phyloP scores from a whole-genome alignment of 2,888 invertebrate genomes.

The Eupithecia insigniata region DNA sequence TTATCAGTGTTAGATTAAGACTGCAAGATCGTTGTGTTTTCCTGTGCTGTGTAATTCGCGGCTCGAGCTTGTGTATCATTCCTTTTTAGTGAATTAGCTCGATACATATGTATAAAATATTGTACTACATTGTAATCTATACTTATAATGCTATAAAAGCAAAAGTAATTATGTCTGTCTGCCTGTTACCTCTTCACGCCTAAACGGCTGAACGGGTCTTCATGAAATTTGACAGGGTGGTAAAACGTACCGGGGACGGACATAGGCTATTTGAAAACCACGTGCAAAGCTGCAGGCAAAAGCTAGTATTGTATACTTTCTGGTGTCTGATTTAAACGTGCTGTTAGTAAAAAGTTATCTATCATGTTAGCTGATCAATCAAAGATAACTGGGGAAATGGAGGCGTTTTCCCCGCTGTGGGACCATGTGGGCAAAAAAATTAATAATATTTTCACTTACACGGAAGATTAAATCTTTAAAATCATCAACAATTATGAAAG shows the following conservation, averaged over 20 bases:
- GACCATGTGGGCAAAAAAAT: neutral
- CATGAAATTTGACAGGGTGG: no score
- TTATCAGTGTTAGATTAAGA: neutral
- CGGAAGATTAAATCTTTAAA: neutral
- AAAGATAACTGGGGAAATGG: neutral
- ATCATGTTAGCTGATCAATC: neutral
- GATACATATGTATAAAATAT: neutral
- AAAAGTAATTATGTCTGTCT: no score
- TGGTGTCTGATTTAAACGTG: neutral
- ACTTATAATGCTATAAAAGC: no score
- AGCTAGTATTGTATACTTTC: no score
- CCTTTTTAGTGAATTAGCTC: neutral
- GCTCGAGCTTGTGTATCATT: neutral
- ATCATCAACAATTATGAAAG: neutral
- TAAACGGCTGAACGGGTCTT: no score
- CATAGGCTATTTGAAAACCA: no score
- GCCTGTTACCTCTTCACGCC: no score
- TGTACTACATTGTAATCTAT: neutral
- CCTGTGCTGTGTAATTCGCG: neutral
- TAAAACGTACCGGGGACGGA: no score
- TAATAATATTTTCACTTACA: neutral
- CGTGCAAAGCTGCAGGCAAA: no score
- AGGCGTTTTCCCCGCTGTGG: neutral
- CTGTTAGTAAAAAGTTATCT: neutral
- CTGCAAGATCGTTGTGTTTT: neutral